Percentiles rank a stretch among this genome's conserved stretches.
Conservation (phyloP, 2,888 invertebrate species). For the Dasypogon diadema region DNA sequence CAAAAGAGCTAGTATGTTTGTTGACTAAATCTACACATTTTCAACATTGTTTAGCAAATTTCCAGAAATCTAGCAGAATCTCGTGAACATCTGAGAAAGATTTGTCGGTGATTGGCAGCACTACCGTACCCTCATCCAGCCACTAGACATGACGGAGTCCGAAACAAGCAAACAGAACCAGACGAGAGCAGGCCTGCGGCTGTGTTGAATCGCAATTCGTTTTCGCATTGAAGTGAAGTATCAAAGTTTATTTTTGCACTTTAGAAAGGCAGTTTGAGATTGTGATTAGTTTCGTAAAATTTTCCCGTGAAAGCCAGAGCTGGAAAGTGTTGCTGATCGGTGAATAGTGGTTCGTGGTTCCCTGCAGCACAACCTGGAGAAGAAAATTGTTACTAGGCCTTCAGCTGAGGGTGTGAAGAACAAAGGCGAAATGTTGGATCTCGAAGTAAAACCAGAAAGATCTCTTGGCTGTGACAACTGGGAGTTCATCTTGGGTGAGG, state of each 20-base stretch:
- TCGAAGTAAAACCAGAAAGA: slow-evolving; percentile 96
- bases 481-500: slow-evolving; percentile 95
- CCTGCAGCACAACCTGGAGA: not conserved
- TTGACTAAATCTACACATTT: not conserved
- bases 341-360: no score
- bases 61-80: not conserved
- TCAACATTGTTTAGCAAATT: not conserved
- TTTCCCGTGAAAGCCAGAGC: not conserved
- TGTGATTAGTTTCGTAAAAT: not conserved
- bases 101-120: not conserved
- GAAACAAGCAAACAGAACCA: slow-evolving; percentile 31
- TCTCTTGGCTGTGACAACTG: slow-evolving; percentile 97
- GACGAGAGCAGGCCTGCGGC: slow-evolving; percentile 29
- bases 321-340: not conserved
- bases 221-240: slow-evolving; percentile 4
- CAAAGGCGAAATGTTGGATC: slow-evolving; percentile 84
- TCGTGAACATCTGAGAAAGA: not conserved
- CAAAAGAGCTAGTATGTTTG: no score
- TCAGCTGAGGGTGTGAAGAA: slow-evolving; percentile 20
- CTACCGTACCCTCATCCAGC: not conserved
- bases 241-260: slow-evolving; percentile 46
- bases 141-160: not conserved
- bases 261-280: slow-evolving; percentile 3
- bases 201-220: slow-evolving; percentile 37
- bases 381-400: not conserved